Percentiles rank a stretch among this genome's conserved stretches.
phyloP scores from a whole-genome alignment of 1,140 invertebrate genomes.

The Diorhabda elongata region DNA sequence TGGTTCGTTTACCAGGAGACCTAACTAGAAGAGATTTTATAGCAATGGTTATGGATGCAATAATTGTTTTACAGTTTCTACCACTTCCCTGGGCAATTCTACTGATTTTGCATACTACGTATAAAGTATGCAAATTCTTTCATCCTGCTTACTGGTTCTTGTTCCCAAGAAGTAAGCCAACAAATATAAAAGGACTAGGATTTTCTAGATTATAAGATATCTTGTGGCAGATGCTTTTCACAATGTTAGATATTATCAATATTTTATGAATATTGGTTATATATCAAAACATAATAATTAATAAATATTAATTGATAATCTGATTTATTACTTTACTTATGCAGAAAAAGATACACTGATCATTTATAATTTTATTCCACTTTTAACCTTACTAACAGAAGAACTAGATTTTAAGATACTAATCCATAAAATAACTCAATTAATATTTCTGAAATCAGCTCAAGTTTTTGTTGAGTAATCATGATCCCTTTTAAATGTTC shows the following conservation, averaged over 20 bases:
- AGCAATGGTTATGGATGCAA: background rate
- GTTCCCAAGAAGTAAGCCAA: background rate
- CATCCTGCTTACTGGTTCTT: background rate
- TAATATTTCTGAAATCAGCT: background rate
- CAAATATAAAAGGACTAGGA: background rate
- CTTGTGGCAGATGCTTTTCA: background rate
- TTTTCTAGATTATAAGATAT: background rate
- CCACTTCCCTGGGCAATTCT: background rate
- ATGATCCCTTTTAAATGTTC: too few species aligned
- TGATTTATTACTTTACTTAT: background rate
- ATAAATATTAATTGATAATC: background rate
- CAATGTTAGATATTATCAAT: background rate
- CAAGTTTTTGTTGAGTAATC: too few species aligned
- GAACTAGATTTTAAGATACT: background rate
- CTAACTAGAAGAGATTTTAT: background rate
- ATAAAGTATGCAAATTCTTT: background rate
- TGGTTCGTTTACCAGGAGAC: background rate
- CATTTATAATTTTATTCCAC: background rate
- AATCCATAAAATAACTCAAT: background rate
- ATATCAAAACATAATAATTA: background rate
- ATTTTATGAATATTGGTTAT: background rate
- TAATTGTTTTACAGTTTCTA: background rate
- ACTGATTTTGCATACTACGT: background rate
- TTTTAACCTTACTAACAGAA: background rate
- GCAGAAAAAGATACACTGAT: background rate